These are phyloP conservation scores for Cirrhinus molitorella DNA, from an alignment of 2,797 vertebrate species.

Conservation along the genomic window DNA sequence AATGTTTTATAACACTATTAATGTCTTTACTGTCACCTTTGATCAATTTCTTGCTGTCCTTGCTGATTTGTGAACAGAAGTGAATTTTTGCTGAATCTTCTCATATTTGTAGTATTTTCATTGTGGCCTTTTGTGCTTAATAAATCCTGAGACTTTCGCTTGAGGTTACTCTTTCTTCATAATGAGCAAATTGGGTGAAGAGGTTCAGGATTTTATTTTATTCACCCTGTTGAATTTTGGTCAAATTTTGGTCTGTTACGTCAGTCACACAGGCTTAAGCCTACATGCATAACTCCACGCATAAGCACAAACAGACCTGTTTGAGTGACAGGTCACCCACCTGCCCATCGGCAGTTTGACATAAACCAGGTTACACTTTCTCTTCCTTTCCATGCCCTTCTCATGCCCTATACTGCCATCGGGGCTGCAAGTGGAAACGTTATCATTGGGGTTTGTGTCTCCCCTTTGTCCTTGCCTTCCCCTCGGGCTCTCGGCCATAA, in stretches of 20 bases:
- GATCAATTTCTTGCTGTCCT: not conserved
- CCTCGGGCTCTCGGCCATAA: slow-evolving; percentile 57
- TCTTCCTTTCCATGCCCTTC: slow-evolving; percentile 69
- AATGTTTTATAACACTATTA: not conserved
- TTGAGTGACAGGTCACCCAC: slow-evolving; percentile 35
- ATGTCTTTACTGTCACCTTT: not conserved
- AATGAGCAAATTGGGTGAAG: not conserved
- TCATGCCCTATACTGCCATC: slow-evolving; percentile 71
- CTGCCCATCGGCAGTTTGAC: slow-evolving; percentile 29
- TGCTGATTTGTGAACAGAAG: not conserved
- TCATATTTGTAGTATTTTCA: not conserved
- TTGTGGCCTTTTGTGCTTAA: not conserved
- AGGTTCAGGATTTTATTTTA: not conserved
- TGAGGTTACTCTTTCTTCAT: not conserved
- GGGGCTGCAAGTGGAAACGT: slow-evolving; percentile 51
- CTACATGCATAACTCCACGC: not conserved
- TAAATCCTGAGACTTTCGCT: not conserved
- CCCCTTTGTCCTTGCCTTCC: slow-evolving; percentile 44
- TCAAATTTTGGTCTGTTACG: not conserved
- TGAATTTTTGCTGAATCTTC: not conserved
- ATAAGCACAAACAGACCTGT: slow-evolving; percentile 4
- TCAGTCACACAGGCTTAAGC: not conserved
- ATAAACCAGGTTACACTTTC: slow-evolving; percentile 75
- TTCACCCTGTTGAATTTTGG: not conserved
- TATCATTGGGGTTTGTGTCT: slow-evolving; percentile 59